phyloP scores from a whole-genome alignment of 92 coral and sea anemone genomes.

The Paragorgia papillata region DNA sequence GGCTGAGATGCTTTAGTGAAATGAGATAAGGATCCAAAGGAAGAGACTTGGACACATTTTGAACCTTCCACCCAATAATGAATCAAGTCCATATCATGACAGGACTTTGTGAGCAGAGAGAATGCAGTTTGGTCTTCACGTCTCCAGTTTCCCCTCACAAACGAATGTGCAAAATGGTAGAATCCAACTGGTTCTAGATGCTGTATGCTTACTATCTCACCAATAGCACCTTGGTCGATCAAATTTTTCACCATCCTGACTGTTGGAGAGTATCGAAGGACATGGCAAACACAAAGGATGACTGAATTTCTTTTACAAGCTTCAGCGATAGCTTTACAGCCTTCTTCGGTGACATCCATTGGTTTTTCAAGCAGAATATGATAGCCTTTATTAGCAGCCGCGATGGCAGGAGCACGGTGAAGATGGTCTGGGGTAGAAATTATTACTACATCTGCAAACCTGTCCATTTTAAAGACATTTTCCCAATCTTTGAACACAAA shows the following conservation, averaged over 20 bases:
- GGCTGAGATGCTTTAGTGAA: slow-evolving; percentile 17
- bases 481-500: slow-evolving; percentile 10
- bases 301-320: slow-evolving; percentile 14
- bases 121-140: slow-evolving; percentile 6
- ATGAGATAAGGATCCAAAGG: slow-evolving; percentile 14
- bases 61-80: slow-evolving; percentile 26
- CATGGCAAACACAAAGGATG: slow-evolving; percentile 25
- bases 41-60: slow-evolving; percentile 10
- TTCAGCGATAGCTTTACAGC: slow-evolving; percentile 12
- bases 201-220: slow-evolving; percentile 11
- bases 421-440: slow-evolving; percentile 17
- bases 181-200: slow-evolving; percentile 11
- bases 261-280: slow-evolving; percentile 22
- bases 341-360: slow-evolving; percentile 24
- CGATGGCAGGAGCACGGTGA: slow-evolving; percentile 24
- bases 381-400: slow-evolving; percentile 22
- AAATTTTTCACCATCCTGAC: slow-evolving; percentile 1
- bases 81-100: slow-evolving; percentile 36
- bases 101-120: slow-evolving; percentile 27
- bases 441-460: slow-evolving; percentile 23
- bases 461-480: not conserved
- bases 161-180: slow-evolving; percentile 33
- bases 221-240: slow-evolving; percentile 22
- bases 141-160: slow-evolving; percentile 42
- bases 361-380: slow-evolving; percentile 33